phyloP scores from a whole-genome alignment of 1,140 invertebrate genomes.

The Halesus radiatus region DNA sequence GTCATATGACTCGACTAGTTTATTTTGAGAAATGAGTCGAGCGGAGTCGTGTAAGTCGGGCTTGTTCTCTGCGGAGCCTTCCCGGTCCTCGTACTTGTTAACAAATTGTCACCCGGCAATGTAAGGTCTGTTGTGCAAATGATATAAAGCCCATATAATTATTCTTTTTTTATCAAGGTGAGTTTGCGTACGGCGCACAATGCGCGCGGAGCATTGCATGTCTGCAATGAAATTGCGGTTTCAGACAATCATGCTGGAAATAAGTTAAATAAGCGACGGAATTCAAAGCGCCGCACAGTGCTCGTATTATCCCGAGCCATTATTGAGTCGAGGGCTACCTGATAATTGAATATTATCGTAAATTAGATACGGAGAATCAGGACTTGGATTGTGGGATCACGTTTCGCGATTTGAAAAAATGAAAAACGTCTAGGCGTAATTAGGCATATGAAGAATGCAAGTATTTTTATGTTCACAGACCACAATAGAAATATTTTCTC shows the following conservation, averaged over 20 bases:
- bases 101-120: slow-evolving; percentile 30
- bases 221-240: slow-evolving; percentile 5
- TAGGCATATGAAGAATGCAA: too few relatives aligned
- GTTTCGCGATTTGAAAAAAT: background rate
- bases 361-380: slow-evolving; percentile 34
- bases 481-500: too few relatives aligned
- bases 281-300: slow-evolving; percentile 22
- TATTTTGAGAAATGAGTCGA: slow-evolving; percentile 42
- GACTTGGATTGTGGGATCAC: slow-evolving; percentile 1
- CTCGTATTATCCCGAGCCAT: slow-evolving; percentile 8
- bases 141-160: too few relatives aligned
- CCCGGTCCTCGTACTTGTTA: slow-evolving; percentile 17
- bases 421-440: too few relatives aligned
- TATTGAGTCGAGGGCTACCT: slow-evolving; percentile 17
- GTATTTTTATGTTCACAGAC: too few relatives aligned
- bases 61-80: slow-evolving; percentile 1
- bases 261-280: slow-evolving; percentile 25
- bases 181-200: too few relatives aligned
- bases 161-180: too few relatives aligned
- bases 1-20: slow-evolving; percentile 35
- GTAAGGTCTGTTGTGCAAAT: background rate
- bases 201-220: background rate
- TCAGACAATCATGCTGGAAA: slow-evolving; percentile 17
- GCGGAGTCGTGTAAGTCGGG: slow-evolving; percentile 22
- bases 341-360: slow-evolving; percentile 36